These are phyloP conservation scores for Clepsis dumicolana DNA, from an alignment of 2,888 invertebrate species.

Conservation along the genomic window DNA sequence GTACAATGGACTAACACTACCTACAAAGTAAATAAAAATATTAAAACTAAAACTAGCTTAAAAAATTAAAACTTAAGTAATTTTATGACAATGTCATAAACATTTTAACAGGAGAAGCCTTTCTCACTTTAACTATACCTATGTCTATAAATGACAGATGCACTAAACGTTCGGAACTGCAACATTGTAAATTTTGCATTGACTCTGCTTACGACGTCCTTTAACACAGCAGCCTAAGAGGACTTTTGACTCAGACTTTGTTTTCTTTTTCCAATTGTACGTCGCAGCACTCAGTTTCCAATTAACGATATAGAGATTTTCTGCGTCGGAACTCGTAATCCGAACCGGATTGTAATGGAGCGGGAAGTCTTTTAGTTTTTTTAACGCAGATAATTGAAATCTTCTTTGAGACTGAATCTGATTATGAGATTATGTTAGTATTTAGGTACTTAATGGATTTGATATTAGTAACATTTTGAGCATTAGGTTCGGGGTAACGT, in stretches of 20 bases:
- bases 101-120: no score
- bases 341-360: slow-evolving; percentile 60
- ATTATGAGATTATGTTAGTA: neutral
- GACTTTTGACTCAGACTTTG: slow-evolving; percentile 14
- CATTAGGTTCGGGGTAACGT: no score
- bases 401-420: neutral
- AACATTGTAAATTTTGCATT: neutral
- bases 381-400: slow-evolving; percentile 42
- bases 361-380: slow-evolving; percentile 54
- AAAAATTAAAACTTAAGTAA: no score
- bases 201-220: neutral
- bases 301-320: slow-evolving; percentile 75
- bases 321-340: slow-evolving; percentile 61
- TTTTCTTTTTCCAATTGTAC: slow-evolving; percentile 27
- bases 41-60: no score
- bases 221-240: slow-evolving; percentile 5
- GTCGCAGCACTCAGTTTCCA: slow-evolving; percentile 62
- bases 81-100: no score
- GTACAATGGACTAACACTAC: no score
- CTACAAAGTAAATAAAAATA: no score
- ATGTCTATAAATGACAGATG: no score
- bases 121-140: no score
- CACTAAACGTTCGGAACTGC: neutral
- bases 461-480: no score
- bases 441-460: neutral